These are phyloP conservation scores for Chromobotia macracanthus DNA, from an alignment of 2,797 vertebrate species.

Conservation along the genomic window DNA sequence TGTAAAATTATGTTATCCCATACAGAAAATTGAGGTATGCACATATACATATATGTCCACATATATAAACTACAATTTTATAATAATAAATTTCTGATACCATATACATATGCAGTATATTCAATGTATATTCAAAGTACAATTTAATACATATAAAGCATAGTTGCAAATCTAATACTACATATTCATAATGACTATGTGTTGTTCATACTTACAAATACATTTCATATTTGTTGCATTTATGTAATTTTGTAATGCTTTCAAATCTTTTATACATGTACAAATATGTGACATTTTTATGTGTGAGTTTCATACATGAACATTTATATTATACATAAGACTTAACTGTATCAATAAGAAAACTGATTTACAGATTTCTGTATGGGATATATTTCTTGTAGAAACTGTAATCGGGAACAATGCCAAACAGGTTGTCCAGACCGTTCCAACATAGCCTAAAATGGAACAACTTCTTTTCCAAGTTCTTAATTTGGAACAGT, in stretches of 20 bases:
- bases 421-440: neutral
- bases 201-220: too few relatives aligned
- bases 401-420: neutral
- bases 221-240: too few relatives aligned
- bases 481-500: constrained; percentile 29
- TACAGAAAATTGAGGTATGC: neutral
- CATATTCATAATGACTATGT: too few relatives aligned
- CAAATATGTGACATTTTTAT: neutral
- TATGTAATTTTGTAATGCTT: too few relatives aligned
- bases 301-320: neutral
- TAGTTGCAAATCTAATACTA: too few relatives aligned
- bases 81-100: too few relatives aligned
- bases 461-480: constrained; percentile 4
- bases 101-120: neutral
- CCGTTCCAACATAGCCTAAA: constrained; percentile 6
- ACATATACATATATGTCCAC: neutral
- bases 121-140: too few relatives aligned
- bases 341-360: too few relatives aligned
- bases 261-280: too few relatives aligned
- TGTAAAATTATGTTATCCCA: neutral
- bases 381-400: neutral
- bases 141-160: too few relatives aligned
- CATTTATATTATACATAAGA: neutral
- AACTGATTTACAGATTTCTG: neutral
- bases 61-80: too few relatives aligned